Base-by-base conservation (phyloP, 2,888 invertebrate genomes). In the Caenorhabditis japonica region DNA sequence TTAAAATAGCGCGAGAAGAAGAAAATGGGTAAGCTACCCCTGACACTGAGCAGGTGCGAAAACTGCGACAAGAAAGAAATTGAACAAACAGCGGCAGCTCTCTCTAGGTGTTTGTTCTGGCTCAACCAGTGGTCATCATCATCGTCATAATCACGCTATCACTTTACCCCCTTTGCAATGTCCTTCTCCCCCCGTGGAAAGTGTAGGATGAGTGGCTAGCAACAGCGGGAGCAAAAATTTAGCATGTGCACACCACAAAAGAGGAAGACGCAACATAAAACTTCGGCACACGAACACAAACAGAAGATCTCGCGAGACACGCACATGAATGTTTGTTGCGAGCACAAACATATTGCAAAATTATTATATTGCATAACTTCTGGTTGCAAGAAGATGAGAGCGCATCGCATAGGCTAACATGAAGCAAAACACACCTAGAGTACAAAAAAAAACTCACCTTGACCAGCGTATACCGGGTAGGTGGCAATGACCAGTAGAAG, bases 31-130 rank as follows among this genome's bases (percentile, higher is more conserved):
- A 61, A 61, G 64, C 64, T 64, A 56, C 47, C n/a, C n/a, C 56
- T 66, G 66, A 66, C 66, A 66, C 49, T 61, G 61, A 61, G 60
- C 53, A 69, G 47, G 61, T 51, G 70, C 44, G 58, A 60, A 69
- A 60, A 70, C 55, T 59, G 61, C 60, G 60, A 66, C 66, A 66
- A 66, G 61, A 70, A 70, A 61, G 70, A 61, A 70, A 70, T 44
- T 70, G 70, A 70, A 70, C 61, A 61, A 70, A 61, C 49, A 70
- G 41, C 25, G 47, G 19, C 33, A 21, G n/a, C 19, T 38, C 19
- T 12, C 19, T 43, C 41, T 56, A 36, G 53, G 38, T 66, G 36
- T 60, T 69, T 59, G 59, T 36, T 44, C 47, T 59, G 39, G 46
- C 47, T 52, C 21, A 58, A 59, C 53, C 66, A 66, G 49, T 47